Evolutionary conservation across 2,797 vertebrate genomes (phyloP), one percentile per base, ranked within the genome.

Genomic region (Eutrigla gurnardus): DNA sequence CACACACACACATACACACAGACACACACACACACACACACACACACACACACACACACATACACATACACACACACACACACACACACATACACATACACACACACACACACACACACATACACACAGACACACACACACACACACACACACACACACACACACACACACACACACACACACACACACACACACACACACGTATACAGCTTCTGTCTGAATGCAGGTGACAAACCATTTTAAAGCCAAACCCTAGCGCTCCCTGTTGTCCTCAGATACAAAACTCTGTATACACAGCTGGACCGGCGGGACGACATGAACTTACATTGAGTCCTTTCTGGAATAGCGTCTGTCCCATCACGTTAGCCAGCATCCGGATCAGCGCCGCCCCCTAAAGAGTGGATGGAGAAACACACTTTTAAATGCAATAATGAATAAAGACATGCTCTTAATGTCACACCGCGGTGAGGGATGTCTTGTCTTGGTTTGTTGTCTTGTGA

Each of bases 301-400:
- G 52, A 70, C 60, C 40, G 1, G 49, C 71, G 58, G 18, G 35
- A 46, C 14, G 5, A 46, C 43, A 4, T 6, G 9, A 77, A 96
- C 98, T 96, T 95, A 99, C 98, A 87, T 99, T 97, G 69, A 99
- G 95, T 74, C 97, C 98, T 90, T 93, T 96, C 89, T 97, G 97
- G 95, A 99, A 99, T 67, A 98, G 93, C 17, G 95, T 91, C 88
- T 96, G 96, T 81, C 98, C 98, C 98, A 99, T 98, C 92, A 99
- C 97, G 86, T 97, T 98, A 59, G 97, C 98, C 94, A 99, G 77
- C 98, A 99, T 99, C 91, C 98, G 95, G 95, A 99, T 99, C 88
- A 99, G 93, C 68, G 98, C 97, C 33, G 98, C 98, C 75, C 98
- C 98, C 98, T 99, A 65, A 15, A 76, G 76, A 79, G 83, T 8